Evolutionary conservation across 2,797 vertebrate species (phyloP), one percentile per base, ranked within the genome.

Genomic region (Esox masquinongy): DNA sequence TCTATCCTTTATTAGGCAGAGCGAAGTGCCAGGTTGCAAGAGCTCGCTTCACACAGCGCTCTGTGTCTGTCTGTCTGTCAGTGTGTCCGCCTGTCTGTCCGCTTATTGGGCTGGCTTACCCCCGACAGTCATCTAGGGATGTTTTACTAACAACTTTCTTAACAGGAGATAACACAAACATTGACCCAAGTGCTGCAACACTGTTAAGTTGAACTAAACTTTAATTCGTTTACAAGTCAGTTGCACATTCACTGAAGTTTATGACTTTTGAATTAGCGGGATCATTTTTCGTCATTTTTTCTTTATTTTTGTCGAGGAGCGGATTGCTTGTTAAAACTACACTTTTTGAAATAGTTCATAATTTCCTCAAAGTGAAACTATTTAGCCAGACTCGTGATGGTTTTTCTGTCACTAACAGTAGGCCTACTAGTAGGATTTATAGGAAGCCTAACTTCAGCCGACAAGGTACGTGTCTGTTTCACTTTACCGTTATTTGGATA

Each of bases 381-480:
- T 56, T n/a, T 80, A 83, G 85, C 76, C 74, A 84, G 89, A 90
- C 92, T 92, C 93, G 95, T 91, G 95, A 98, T 98, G 97, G 94
- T 94, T 88, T 90, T 93, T 89, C 94, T 94, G 87, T 95, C 95
- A 91, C 92, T 96, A 72, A 95, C 94, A 87, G 76, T 95, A 59
- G 86, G 94, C 79, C 88, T 95, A 53, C 86, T 94, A 79, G 88
- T 88, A 83, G 95, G 94, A 90, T 82, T 92, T 83, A 84, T 90
- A 77, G 86, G 88, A 74, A 81, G 78, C 82, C 75, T 93, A 93
- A 95, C 94, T 90, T 93, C 95, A 91, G 95, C 95, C 82, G 86
- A 87, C 82, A 92, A 94, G 93, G 96, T 97, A 95, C 96, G 92
- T 89, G 77, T 77, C 70, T n/a, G 47, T 43, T n/a, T 74, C 76